Evolutionary conservation across 2,113 vertebrate species (phyloP).

Genomic region (Gallinago paraguaiae): DNA sequence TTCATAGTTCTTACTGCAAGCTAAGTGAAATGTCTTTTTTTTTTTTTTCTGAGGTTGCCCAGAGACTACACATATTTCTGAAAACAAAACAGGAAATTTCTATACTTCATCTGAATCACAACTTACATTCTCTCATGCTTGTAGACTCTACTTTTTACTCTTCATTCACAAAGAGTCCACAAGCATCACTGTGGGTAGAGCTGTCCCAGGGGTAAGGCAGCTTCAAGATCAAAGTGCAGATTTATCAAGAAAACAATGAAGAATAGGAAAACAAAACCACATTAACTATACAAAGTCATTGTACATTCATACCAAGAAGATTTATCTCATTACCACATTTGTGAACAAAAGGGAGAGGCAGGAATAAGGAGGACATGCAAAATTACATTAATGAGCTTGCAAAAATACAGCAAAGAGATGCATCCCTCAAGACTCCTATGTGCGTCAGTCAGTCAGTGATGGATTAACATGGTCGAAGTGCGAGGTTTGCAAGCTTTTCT

Average conservation of each 20-base stretch:
- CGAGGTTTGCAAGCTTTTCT: neutral
- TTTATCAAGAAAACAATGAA: constrained; percentile 49
- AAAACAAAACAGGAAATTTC: neutral
- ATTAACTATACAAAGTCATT: neutral
- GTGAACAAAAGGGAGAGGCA: neutral
- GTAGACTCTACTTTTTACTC: neutral
- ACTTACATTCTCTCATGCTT: neutral
- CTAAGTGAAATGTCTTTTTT: neutral
- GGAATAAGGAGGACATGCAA: neutral
- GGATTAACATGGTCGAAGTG: neutral
- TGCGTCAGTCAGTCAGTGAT: neutral
- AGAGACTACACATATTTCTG: neutral
- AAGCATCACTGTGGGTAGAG: fast-evolving
- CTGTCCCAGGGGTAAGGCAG: neutral
- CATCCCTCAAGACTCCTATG: neutral
- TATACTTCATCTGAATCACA: neutral
- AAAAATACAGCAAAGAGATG: neutral
- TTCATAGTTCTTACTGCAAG: neutral
- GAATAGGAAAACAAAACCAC: constrained; percentile 1
- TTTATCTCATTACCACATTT: neutral
- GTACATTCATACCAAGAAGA: constrained; percentile 15
- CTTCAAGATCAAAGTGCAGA: constrained; percentile 42
- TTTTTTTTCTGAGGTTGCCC: neutral
- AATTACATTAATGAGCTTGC: neutral
- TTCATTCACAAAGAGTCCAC: constrained; percentile 5